Evolutionary conservation across 2,888 invertebrate genomes (phyloP), one percentile per base, ranked within the genome.

Genomic region (Dryobota labecula): DNA sequence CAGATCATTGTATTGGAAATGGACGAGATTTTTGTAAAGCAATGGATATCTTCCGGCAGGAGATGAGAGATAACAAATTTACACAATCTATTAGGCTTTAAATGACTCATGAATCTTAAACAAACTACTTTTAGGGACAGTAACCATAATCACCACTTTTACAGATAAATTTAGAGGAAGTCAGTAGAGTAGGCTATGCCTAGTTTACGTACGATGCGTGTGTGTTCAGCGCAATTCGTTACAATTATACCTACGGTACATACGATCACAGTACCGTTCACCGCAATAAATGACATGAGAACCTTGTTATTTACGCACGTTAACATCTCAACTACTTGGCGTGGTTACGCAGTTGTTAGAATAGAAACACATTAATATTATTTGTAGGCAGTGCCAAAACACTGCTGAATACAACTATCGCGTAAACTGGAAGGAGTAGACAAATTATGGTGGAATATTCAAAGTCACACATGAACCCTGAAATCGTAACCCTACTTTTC

Each of bases 271-370:
- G 60, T 70, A 63, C 75, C 57, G 78, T 78, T 78, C 30, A 49
- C 43, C 47, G 53, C 53, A 78, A 63, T 78, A 63, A 49, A 41
- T 41, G 62, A 71, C 72, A 71, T 36, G 57, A 63, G 51, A 78
- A 47, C 71, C 51, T 69, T 54, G 60, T 65, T 68, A 47, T 24
- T 30, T 45, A 70, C 56, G 54, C 56, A 73, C 47, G 24, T 64
- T 72, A 20, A 18, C 30, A 47, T 41, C 41, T 41, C 7, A 36
- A 74, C 65, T 43, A 57, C 36, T 65, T 36, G 7, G 66, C 66
- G 15, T 38, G 72, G 76, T 57, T 13, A 30, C 49, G 24, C 4
- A 27, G 47, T 43, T 75, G 36, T 66, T 43, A 36, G 20, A 75
- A 73, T 43, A 65, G 41, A 47, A 65, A 56, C 54, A 47, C 33